phyloP scores from a whole-genome alignment of 1,140 invertebrate genomes.

The Drosophila carrolli region DNA sequence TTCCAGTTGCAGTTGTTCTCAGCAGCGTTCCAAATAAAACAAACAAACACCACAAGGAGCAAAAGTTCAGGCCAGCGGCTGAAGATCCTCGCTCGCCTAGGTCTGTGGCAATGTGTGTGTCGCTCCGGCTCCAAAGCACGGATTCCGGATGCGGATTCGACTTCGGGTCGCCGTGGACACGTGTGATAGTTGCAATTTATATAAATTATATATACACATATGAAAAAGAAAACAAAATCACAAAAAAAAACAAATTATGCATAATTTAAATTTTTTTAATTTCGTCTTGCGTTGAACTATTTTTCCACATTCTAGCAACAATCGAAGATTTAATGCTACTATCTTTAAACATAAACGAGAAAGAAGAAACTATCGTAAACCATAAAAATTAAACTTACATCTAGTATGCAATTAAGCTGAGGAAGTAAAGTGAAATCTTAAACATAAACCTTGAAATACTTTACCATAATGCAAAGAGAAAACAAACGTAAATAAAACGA shows the following conservation, averaged over 20 bases:
- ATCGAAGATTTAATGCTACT: conserved; percentile 79
- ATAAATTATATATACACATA: conserved; percentile 77
- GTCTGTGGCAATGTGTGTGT: conserved; percentile 78
- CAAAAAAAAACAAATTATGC: conserved; percentile 57
- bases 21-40: conserved; percentile 67
- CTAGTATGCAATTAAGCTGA: conserved; percentile 62
- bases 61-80: conserved; percentile 62
- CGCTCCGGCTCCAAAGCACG: conserved; percentile 38
- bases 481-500: conserved; percentile 43
- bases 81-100: conserved; percentile 63
- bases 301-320: conserved; percentile 72
- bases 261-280: conserved; percentile 55
- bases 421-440: conserved; percentile 53
- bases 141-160: conserved; percentile 21
- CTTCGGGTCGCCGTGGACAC: conserved; percentile 55
- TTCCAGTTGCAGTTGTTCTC: conserved; percentile 80
- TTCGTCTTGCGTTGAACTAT: conserved; percentile 59
- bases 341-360: conserved; percentile 55
- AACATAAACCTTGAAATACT: conserved; percentile 64
- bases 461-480: conserved; percentile 48
- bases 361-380: conserved; percentile 59
- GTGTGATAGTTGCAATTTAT: conserved; percentile 83
- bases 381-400: conserved; percentile 54
- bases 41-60: conserved; percentile 34
- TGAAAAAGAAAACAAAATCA: conserved; percentile 53